A percentile compares a stretch with the other conserved stretches of the same genome.
These are phyloP conservation scores for Pseudorhombus dupliciocellatus DNA, from an alignment of 2,113 vertebrate genomes.

Conservation along the genomic window DNA sequence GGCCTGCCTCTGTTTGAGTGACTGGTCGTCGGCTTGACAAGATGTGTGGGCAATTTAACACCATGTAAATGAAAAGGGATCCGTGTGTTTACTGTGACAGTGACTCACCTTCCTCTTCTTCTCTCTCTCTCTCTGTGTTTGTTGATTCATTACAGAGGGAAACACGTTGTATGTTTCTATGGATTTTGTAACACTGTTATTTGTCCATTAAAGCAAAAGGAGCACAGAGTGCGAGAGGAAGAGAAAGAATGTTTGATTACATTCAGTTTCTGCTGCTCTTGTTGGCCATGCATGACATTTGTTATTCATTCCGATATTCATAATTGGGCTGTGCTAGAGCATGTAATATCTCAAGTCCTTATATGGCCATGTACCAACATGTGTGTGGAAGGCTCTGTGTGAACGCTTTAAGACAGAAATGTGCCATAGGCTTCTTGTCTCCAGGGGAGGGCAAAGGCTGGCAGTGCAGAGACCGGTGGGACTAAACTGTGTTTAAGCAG, in stretches of 20 bases:
- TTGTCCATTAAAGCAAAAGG: neutral
- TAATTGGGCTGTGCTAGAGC: neutral
- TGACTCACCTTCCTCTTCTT: neutral
- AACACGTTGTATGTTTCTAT: neutral
- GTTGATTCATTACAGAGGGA: slow-evolving; percentile 2
- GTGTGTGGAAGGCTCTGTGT: too few species aligned
- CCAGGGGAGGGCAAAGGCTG: too few species aligned
- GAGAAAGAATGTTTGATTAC: neutral
- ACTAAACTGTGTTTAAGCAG: too few species aligned
- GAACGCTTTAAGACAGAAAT: too few species aligned
- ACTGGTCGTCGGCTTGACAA: neutral
- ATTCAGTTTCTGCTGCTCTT: neutral
- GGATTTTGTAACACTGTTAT: neutral
- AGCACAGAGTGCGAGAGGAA: neutral
- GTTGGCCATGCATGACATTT: neutral
- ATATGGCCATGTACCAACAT: too few species aligned
- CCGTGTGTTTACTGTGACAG: neutral
- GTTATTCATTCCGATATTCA: neutral
- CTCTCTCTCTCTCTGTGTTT: neutral
- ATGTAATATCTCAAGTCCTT: neutral
- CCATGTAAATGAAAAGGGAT: neutral
- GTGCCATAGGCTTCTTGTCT: too few species aligned
- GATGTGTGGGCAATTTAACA: neutral
- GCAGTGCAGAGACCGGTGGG: too few species aligned
- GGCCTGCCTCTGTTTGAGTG: too few species aligned